Evolutionary conservation across 1,140 invertebrate genomes (phyloP).

Genomic region (Nautilus pompilius): DNA sequence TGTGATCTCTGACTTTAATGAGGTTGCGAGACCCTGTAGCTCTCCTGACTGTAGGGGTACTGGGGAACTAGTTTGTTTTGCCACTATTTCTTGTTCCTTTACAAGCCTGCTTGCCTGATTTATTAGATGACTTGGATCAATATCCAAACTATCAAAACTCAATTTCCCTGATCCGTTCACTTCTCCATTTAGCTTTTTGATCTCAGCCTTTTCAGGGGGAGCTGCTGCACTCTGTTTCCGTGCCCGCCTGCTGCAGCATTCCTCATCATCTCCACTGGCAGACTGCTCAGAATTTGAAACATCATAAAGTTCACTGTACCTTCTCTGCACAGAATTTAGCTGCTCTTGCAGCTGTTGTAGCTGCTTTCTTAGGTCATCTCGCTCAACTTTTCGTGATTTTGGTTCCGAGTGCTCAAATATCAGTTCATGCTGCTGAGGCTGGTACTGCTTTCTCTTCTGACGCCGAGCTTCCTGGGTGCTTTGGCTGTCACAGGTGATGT

Average conservation of each 20-base stretch:
- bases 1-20: slow-evolving; percentile 84
- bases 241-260: background rate
- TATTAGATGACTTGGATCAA: slow-evolving; percentile 22
- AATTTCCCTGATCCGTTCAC: background rate
- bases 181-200: slow-evolving; percentile 1
- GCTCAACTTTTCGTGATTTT: slow-evolving; percentile 62
- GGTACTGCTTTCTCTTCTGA: slow-evolving; percentile 94
- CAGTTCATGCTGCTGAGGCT: slow-evolving; percentile 86
- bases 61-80: slow-evolving; percentile 52
- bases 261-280: background rate
- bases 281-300: slow-evolving; percentile 57
- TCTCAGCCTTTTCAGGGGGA: too few relatives aligned
- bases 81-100: slow-evolving; percentile 63
- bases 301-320: slow-evolving; percentile 81
- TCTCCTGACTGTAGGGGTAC: slow-evolving; percentile 57
- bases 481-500: slow-evolving; percentile 15
- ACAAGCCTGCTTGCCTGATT: slow-evolving; percentile 22
- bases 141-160: slow-evolving; percentile 1
- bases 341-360: slow-evolving; percentile 83
- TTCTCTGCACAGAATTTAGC: slow-evolving; percentile 84
- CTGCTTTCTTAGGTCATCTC: slow-evolving; percentile 76
- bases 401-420: slow-evolving; percentile 37
- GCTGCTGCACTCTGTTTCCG: slow-evolving; percentile 1
- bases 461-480: slow-evolving; percentile 66
- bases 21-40: slow-evolving; percentile 81